These are phyloP conservation scores for Ectemnius lituratus DNA, from an alignment of 2,888 invertebrate species.

Conservation along the genomic window DNA sequence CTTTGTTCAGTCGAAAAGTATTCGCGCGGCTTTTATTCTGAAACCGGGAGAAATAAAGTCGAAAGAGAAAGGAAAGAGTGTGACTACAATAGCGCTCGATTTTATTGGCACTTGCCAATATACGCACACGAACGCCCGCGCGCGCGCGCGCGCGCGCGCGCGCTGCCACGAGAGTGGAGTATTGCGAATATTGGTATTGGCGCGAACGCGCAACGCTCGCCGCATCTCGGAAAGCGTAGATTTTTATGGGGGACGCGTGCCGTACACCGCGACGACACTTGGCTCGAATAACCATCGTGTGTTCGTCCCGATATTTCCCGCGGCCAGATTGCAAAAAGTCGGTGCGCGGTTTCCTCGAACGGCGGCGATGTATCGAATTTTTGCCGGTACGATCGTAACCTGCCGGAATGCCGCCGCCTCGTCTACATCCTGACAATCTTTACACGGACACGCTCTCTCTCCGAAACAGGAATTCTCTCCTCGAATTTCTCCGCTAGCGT, in stretches of 20 bases:
- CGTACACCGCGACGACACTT: slow-evolving; percentile 62
- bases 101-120: slow-evolving; percentile 61
- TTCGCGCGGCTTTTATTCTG: slow-evolving; percentile 25
- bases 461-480: no score
- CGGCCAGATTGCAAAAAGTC: slow-evolving; percentile 28
- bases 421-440: no score
- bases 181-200: slow-evolving; percentile 8
- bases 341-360: slow-evolving; percentile 15
- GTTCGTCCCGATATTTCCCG: slow-evolving; percentile 17
- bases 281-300: slow-evolving; percentile 44
- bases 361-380: slow-evolving; percentile 17
- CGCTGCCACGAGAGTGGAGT: slow-evolving; percentile 23
- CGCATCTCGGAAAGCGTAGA: slow-evolving; percentile 36
- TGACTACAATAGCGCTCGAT: slow-evolving; percentile 63
- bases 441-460: no score
- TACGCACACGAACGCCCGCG: slow-evolving; percentile 19
- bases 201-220: slow-evolving; percentile 2
- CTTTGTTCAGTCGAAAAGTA: slow-evolving; percentile 23
- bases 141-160: slow-evolving; percentile 25
- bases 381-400: background rate
- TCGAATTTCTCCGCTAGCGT: no score
- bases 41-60: slow-evolving; percentile 39
- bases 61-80: slow-evolving; percentile 31
- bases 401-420: no score
- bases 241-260: slow-evolving; percentile 62